Evolutionary conservation across 2,797 vertebrate species (phyloP).

Genomic region (Onychomys arenicola): DNA sequence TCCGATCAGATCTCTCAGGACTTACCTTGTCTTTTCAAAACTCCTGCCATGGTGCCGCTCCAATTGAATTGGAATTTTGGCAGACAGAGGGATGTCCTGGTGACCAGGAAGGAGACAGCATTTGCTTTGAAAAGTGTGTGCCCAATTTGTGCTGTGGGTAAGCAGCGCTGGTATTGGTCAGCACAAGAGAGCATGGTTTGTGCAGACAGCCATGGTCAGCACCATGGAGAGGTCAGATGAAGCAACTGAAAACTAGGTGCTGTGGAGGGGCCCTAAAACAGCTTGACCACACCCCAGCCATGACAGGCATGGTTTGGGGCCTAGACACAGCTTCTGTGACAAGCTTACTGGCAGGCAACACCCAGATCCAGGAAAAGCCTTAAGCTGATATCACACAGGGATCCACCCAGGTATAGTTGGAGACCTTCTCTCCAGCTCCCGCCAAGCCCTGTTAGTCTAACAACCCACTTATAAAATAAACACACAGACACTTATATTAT

Average conservation of each 20-base stretch:
- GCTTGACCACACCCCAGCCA: too few relatives aligned
- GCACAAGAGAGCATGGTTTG: background rate
- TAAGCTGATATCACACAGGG: too few relatives aligned
- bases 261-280: too few relatives aligned
- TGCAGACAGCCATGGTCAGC: background rate
- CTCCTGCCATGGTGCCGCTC: accelerated
- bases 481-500: too few relatives aligned
- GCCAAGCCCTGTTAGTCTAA: too few relatives aligned
- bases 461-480: too few relatives aligned
- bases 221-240: background rate
- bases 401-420: too few relatives aligned
- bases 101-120: background rate
- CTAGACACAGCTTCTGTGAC: too few relatives aligned
- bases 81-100: background rate
- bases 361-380: too few relatives aligned
- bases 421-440: too few relatives aligned
- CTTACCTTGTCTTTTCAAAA: background rate
- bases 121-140: background rate
- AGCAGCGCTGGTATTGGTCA: background rate
- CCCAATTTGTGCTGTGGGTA: background rate
- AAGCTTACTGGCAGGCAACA: too few relatives aligned
- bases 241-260: background rate
- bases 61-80: background rate
- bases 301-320: too few relatives aligned
- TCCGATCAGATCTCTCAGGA: background rate